Conservation (phyloP, 1,140 invertebrate species). For the Drosophila pseudoobscura region DNA sequence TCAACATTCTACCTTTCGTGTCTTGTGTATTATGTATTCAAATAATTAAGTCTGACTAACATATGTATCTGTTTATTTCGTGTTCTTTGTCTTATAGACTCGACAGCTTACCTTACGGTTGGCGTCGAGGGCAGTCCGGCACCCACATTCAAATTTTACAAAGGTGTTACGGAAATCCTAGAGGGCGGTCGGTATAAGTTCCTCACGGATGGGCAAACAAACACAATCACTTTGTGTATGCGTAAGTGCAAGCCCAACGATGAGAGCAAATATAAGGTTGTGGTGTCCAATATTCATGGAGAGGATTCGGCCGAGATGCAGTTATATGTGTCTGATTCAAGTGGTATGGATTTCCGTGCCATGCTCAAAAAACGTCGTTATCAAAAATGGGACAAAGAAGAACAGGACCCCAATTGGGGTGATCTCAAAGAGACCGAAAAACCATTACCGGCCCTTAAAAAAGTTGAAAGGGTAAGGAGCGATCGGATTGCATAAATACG, state of each 20-base stretch:
- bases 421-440: slow-evolving; percentile 96
- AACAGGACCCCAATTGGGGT: slow-evolving; percentile 95
- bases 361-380: slow-evolving; percentile 99
- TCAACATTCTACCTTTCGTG: not conserved
- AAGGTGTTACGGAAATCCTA: slow-evolving; percentile 94
- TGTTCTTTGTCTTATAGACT: slow-evolving; percentile 85
- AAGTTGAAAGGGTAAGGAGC: slow-evolving; percentile 93
- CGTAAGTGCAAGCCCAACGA: slow-evolving; percentile 98
- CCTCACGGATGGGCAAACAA: slow-evolving; percentile 94
- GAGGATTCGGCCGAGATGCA: slow-evolving; percentile 97
- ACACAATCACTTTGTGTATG: slow-evolving; percentile 96
- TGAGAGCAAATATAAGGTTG: slow-evolving; percentile 98
- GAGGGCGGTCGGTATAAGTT: slow-evolving; percentile 97
- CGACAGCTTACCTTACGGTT: slow-evolving; percentile 94
- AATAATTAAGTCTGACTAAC: slow-evolving; percentile 20
- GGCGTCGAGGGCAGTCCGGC: slow-evolving; percentile 95
- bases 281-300: slow-evolving; percentile 96
- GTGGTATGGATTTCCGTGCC: slow-evolving; percentile 99
- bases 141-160: slow-evolving; percentile 98
- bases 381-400: slow-evolving; percentile 95
- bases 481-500: too few species aligned
- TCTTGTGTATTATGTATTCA: not conserved
- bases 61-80: slow-evolving; percentile 8
- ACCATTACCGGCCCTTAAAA: slow-evolving; percentile 92
- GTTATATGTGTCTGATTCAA: slow-evolving; percentile 97